Evolutionary conservation across 2,888 invertebrate species (phyloP).

Genomic region (Barypeithes pellucidus): DNA sequence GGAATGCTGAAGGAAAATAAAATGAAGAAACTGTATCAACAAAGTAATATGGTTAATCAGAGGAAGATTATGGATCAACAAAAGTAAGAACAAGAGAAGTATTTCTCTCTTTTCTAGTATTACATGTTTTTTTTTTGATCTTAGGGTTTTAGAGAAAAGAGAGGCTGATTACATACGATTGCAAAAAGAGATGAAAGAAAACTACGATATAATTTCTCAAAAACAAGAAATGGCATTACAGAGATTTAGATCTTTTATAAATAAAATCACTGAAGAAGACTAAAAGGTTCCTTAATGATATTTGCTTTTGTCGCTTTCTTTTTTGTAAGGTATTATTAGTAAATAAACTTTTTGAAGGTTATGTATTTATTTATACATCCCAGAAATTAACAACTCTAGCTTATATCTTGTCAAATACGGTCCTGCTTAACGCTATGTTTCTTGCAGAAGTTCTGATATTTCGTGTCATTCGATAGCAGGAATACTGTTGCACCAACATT

Average conservation of each 20-base stretch:
- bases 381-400: no score
- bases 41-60: background rate
- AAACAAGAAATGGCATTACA: conserved; percentile 17
- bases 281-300: background rate
- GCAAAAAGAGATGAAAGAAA: background rate
- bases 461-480: background rate
- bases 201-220: background rate
- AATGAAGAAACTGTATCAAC: background rate
- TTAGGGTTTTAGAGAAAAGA: background rate
- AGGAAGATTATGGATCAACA: background rate
- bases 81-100: background rate
- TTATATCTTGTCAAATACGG: no score
- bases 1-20: background rate
- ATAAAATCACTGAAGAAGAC: background rate
- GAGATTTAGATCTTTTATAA: background rate
- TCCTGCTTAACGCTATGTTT: background rate
- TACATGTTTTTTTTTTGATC: background rate
- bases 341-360: background rate
- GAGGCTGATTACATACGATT: background rate
- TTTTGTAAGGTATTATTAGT: background rate
- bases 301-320: background rate
- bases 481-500: no score
- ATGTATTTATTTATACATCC: no score
- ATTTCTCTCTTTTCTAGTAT: background rate
- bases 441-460: background rate